phyloP scores from a whole-genome alignment of 2,113 vertebrate species.

The Anolis sagrei region DNA sequence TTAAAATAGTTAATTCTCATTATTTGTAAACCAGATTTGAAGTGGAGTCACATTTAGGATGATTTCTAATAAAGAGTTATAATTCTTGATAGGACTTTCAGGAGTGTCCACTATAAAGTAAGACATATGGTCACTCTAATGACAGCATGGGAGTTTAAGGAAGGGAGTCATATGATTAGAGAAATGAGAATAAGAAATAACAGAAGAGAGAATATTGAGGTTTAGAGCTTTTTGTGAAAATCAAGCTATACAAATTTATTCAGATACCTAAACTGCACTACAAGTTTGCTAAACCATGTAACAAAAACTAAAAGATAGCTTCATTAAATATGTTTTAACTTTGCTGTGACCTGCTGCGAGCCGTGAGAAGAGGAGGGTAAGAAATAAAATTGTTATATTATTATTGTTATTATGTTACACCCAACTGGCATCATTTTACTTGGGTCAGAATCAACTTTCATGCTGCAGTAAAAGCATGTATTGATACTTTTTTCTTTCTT shows the following conservation, averaged over 20 bases:
- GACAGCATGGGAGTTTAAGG: background rate
- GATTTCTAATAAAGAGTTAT: too few relatives aligned
- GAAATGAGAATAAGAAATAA: background rate
- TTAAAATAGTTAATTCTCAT: background rate
- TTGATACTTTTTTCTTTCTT: constrained; percentile 29
- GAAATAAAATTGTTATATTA: too few relatives aligned
- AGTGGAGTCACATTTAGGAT: too few relatives aligned
- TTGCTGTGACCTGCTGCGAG: too few relatives aligned
- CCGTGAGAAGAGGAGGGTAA: too few relatives aligned
- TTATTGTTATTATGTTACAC: too few relatives aligned
- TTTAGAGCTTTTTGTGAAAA: background rate
- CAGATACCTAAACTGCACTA: background rate
- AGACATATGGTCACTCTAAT: background rate
- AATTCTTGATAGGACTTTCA: background rate
- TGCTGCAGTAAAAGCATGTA: constrained; percentile 44
- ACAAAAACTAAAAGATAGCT: constrained; percentile 15
- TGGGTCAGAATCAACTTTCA: background rate
- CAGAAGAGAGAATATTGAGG: background rate
- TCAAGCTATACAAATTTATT: background rate
- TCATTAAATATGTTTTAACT: background rate
- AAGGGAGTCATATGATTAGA: background rate
- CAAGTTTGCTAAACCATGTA: background rate
- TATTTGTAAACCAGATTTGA: too few relatives aligned
- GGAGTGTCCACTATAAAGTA: background rate
- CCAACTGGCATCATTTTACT: background rate